Conservation (phyloP, 2,888 invertebrate species). For the Mylabris sibirica region DNA sequence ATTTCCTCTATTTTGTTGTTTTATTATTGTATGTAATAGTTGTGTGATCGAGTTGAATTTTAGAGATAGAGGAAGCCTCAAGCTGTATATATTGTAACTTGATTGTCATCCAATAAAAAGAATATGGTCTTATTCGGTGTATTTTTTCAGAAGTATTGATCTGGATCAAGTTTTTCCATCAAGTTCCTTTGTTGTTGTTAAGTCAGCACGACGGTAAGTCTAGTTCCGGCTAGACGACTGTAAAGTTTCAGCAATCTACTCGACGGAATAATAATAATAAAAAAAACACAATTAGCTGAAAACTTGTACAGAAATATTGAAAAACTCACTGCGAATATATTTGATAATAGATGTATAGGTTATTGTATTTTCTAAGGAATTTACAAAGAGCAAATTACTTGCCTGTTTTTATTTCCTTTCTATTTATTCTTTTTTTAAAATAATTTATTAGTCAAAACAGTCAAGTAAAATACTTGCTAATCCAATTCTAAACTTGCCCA, state of each 20-base stretch:
- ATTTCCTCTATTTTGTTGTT: not conserved
- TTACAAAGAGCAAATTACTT: not conserved
- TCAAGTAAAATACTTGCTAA: slow-evolving; percentile 23
- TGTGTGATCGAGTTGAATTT: not conserved
- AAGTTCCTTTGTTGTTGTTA: slow-evolving; percentile 68
- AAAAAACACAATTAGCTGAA: not conserved
- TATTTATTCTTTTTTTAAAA: not conserved
- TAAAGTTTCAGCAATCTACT: slow-evolving; percentile 51
- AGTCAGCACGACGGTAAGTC: slow-evolving; percentile 73
- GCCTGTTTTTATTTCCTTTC: too few species aligned
- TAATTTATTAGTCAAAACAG: slow-evolving; percentile 24
- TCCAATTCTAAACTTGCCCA: slow-evolving; percentile 28
- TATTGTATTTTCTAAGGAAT: slow-evolving; percentile 1
- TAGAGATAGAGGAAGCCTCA: not conserved
- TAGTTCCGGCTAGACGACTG: slow-evolving; percentile 65
- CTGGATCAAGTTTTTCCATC: slow-evolving; percentile 68
- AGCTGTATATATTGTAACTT: slow-evolving; percentile 25
- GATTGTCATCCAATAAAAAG: slow-evolving; percentile 40
- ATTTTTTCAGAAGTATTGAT: slow-evolving; percentile 82
- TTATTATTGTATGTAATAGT: not conserved
- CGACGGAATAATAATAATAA: not conserved
- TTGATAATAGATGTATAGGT: slow-evolving; percentile 27
- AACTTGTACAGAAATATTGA: slow-evolving; percentile 18
- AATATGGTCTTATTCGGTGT: slow-evolving; percentile 72
- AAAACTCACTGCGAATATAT: slow-evolving; percentile 20